Conservation (phyloP, 2,888 invertebrate species). For the Drosophila infuscata region DNA sequence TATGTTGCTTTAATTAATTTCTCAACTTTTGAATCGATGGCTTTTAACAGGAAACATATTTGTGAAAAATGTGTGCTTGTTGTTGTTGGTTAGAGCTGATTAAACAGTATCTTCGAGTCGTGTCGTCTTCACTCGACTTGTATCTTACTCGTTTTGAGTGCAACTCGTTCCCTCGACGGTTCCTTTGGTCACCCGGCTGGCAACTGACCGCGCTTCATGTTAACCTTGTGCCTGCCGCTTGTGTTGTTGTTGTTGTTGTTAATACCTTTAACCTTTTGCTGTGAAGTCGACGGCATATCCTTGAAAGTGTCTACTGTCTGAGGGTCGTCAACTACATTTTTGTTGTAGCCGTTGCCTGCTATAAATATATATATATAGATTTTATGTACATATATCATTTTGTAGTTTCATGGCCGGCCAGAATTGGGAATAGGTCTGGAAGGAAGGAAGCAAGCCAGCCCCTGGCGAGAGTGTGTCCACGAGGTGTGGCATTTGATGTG, state of each 20-base stretch:
- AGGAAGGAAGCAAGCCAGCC: conserved; percentile 21
- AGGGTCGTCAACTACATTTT: conserved; percentile 76
- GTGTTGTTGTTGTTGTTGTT: conserved; percentile 32
- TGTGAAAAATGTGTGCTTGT: neutral
- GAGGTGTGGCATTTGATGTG: conserved; percentile 48
- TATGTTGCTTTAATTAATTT: too few species aligned
- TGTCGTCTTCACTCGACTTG: neutral
- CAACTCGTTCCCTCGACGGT: conserved; percentile 6
- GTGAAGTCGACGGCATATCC: conserved; percentile 57
- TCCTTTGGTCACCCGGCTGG: conserved; percentile 39
- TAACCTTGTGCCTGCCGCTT: conserved; percentile 63
- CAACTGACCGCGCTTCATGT: conserved; percentile 56
- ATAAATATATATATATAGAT: conserved; percentile 32
- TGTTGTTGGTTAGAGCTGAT: neutral
- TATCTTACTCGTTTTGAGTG: neutral
- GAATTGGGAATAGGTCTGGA: conserved; percentile 37
- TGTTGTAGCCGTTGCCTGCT: conserved; percentile 27
- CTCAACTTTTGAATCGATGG: neutral
- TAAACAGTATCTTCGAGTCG: neutral
- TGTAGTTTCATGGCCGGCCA: conserved; percentile 43
- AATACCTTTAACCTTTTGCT: conserved; percentile 79
- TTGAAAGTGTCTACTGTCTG: conserved; percentile 78
- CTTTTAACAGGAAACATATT: neutral
- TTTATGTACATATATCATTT: conserved; percentile 30
- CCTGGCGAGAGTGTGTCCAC: neutral